Conservation (phyloP, 2,888 invertebrate species). For the Candidula unifasciata region DNA sequence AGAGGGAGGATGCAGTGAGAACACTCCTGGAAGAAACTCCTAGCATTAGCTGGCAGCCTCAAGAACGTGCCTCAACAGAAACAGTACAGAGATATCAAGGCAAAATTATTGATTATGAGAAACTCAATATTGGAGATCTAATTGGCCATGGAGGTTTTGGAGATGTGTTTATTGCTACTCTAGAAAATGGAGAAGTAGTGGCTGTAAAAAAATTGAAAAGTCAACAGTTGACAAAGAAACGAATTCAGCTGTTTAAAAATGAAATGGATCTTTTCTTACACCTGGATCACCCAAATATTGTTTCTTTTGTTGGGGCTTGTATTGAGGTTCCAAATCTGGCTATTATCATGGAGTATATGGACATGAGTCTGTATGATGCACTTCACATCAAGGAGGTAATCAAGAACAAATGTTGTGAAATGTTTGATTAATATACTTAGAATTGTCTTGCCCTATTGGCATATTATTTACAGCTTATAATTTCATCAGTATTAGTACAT, state of each 20-base stretch:
- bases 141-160: conserved; percentile 42
- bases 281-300: conserved; percentile 23
- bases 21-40: conserved; percentile 1
- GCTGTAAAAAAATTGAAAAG: conserved; percentile 23
- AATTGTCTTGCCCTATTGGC: too few relatives aligned
- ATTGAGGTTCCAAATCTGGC: conserved; percentile 19
- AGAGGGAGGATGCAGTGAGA: conserved; percentile 14
- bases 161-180: background rate
- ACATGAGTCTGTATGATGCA: conserved; percentile 38
- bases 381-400: conserved; percentile 32
- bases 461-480: too few relatives aligned
- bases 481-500: too few relatives aligned
- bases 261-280: conserved; percentile 4
- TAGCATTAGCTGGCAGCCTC: background rate
- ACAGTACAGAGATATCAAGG: background rate
- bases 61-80: too few relatives aligned
- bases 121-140: background rate
- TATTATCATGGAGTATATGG: conserved; percentile 42
- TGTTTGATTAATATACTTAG: too few relatives aligned
- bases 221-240: conserved; percentile 19
- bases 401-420: background rate
- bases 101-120: conserved; percentile 1
- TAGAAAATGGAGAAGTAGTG: background rate
- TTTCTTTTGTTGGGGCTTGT: conserved; percentile 15
- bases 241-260: background rate